Base-by-base conservation (phyloP, 1,140 invertebrate species). In the Nixonia krombeini region DNA sequence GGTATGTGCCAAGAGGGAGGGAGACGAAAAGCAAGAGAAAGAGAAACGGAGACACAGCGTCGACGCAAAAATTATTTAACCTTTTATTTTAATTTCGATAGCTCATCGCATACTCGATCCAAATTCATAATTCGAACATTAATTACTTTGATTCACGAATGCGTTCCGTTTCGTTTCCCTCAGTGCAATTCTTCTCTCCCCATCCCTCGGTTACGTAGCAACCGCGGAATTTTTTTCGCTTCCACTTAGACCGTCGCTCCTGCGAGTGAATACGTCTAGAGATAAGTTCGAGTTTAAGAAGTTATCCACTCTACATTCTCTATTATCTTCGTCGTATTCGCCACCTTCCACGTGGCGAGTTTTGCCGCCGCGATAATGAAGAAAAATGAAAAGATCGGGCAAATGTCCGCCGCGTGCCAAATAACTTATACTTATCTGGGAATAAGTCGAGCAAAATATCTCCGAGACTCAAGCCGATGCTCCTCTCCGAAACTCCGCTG, bases 281-380 rank as follows among this genome's bases (percentile, higher is more conserved):
- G 65, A 68, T 68, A 68, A 68, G 46, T 62, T 68, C 13, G 26
- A 46, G 23, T 46, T 17, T 68, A 68, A 68, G 57, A 67, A 67
- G 64, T 61, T 67, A 67, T 67, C 51, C 57, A 52, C 56, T 49
- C 63, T 29, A 16, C 46, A 25, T 61, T 55, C 63, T 67, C 51
- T 55, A 67, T 67, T 67, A 67, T 67, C 63, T 58, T 18, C 10
- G 26, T 1, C 44, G 56, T 56, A 37, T 44, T 44, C 15, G 21
- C 21, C 25, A 59, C 49, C 49, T 67, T 66, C 53, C 53, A 16
- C 40, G 46, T 21, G 35, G 21, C 42, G 51, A 49, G 35, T 21
- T 45, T 35, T 28, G 33, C 35, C 42, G 57, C 59, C 51, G 55
- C 38, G 64, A 61, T 61, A 61, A 67, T 67, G 38, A 61, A 67